Conservation (phyloP, 2,113 vertebrate species). For the Panurus biarmicus region DNA sequence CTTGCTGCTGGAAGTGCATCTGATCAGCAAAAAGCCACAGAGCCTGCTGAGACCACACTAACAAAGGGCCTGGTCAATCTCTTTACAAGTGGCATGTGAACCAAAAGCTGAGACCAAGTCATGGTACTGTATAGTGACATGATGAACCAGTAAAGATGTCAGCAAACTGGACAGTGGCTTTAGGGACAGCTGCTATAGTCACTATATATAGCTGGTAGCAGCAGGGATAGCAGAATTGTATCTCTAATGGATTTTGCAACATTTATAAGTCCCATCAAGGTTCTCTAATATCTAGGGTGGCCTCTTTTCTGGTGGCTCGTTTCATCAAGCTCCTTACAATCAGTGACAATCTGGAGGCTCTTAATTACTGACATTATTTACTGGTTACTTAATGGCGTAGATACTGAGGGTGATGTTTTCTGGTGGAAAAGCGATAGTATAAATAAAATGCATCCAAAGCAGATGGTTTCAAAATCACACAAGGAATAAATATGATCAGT, state of each 20-base stretch:
- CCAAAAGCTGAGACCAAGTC: not conserved
- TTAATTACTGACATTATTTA: not conserved
- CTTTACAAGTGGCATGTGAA: not conserved
- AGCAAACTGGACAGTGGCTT: not conserved
- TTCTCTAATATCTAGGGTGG: not conserved
- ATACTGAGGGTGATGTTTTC: not conserved
- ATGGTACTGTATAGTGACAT: not conserved
- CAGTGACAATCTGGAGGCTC: not conserved
- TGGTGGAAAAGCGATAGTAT: not conserved
- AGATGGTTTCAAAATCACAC: not conserved
- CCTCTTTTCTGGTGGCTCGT: not conserved
- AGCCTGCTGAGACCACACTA: not conserved
- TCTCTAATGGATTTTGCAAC: not conserved
- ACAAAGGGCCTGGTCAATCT: not conserved
- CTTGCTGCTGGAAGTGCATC: not conserved
- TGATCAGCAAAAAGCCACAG: not conserved
- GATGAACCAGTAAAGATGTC: not conserved
- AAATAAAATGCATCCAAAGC: not conserved
- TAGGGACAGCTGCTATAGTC: not conserved
- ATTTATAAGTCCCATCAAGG: not conserved
- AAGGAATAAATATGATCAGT: not conserved
- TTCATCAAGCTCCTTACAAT: not conserved
- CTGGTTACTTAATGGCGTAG: not conserved
- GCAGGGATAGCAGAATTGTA: not conserved
- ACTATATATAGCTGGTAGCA: not conserved